A percentile compares a stretch with the other conserved stretches of the same genome.
Evolutionary conservation across 1,140 invertebrate species (phyloP).

Genomic region (Chrysomallon squamiferum): DNA sequence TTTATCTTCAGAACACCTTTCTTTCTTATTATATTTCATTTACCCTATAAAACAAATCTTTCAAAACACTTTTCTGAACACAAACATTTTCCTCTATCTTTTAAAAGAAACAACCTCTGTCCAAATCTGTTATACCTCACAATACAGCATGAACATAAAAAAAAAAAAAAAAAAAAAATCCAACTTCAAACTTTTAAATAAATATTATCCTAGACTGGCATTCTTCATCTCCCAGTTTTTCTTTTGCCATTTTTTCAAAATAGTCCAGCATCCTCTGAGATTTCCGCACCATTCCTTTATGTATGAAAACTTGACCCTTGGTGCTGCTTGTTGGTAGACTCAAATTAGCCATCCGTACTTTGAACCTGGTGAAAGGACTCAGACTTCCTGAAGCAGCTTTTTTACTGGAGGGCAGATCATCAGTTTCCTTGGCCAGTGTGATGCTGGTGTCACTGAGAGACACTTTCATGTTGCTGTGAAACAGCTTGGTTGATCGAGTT

Average conservation of each 20-base stretch:
- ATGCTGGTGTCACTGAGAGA: slow-evolving; percentile 29
- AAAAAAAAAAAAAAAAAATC: no score
- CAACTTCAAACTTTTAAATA: no score
- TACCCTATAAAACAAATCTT: no score
- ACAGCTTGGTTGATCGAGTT: slow-evolving; percentile 15
- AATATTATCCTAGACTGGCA: slow-evolving; percentile 29
- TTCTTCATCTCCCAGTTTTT: slow-evolving; percentile 19
- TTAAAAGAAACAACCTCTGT: no score
- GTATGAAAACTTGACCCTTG: background rate
- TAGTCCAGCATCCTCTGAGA: slow-evolving; percentile 28
- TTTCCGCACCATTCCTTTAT: slow-evolving; percentile 22
- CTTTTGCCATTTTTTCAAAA: slow-evolving; percentile 23
- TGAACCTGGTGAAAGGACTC: slow-evolving; percentile 19
- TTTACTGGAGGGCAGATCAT: background rate
- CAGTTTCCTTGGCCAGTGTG: background rate
- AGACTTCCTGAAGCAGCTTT: background rate
- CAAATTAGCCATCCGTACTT: slow-evolving; percentile 18
- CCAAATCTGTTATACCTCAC: no score
- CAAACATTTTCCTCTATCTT: no score
- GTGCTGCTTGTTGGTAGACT: slow-evolving; percentile 1
- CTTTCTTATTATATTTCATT: no score
- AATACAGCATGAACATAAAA: no score
- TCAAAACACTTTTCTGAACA: no score
- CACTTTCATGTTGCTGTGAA: slow-evolving; percentile 24
- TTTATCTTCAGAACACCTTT: no score